Evolutionary conservation across 2,888 invertebrate genomes (phyloP).

Genomic region (Andricus quercusramuli): DNA sequence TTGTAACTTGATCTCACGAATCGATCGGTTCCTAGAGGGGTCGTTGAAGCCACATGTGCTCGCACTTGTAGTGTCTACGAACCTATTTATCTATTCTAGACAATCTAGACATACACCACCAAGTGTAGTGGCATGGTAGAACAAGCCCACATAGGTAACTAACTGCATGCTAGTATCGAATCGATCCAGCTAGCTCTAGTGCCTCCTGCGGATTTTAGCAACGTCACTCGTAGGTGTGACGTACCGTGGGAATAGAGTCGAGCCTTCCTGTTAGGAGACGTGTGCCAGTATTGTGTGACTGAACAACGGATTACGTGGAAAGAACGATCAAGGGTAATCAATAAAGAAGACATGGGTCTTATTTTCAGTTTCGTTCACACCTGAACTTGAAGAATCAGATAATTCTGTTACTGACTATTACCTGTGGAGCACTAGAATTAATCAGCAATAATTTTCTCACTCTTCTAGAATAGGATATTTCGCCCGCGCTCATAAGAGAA

Average conservation of each 20-base stretch:
- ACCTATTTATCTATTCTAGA: neutral
- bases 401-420: too few relatives aligned
- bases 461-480: too few relatives aligned
- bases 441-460: too few relatives aligned
- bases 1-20: neutral
- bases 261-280: slow-evolving; percentile 54
- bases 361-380: neutral
- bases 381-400: too few relatives aligned
- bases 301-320: neutral
- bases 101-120: neutral
- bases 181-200: neutral
- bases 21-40: neutral
- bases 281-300: neutral
- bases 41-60: neutral
- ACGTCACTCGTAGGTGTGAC: slow-evolving; percentile 63
- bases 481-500: neutral
- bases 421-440: too few relatives aligned
- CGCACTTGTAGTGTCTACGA: neutral
- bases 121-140: neutral
- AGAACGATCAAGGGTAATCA: neutral
- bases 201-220: slow-evolving; percentile 62
- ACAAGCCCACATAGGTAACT: neutral
- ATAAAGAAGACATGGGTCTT: neutral
- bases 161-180: neutral
- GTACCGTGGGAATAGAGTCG: slow-evolving; percentile 70